phyloP scores from a whole-genome alignment of 2,113 vertebrate species.

The Lophochroa leadbeateri region DNA sequence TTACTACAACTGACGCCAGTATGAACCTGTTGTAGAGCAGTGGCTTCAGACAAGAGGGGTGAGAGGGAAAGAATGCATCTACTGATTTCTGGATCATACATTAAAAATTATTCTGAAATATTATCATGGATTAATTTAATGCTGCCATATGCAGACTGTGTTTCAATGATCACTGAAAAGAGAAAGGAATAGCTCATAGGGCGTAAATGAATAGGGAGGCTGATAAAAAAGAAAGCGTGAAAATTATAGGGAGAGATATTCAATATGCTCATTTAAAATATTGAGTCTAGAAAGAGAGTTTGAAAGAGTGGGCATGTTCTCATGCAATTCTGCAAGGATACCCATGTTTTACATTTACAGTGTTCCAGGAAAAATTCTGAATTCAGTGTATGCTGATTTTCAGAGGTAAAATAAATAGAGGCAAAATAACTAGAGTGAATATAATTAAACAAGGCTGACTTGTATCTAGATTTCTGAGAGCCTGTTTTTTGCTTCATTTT shows the following conservation, averaged over 20 bases:
- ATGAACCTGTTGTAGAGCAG: background rate
- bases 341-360: conserved; percentile 8
- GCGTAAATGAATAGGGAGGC: background rate
- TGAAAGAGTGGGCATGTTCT: background rate
- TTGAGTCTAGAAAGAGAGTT: background rate
- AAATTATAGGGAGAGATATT: conserved; percentile 28
- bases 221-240: background rate
- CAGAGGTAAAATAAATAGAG: conserved; percentile 13
- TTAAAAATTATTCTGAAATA: background rate
- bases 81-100: background rate
- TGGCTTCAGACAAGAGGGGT: background rate
- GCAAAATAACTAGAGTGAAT: conserved; percentile 1
- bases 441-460: background rate
- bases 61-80: background rate
- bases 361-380: background rate
- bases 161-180: background rate
- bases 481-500: background rate
- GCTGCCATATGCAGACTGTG: background rate
- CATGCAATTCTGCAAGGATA: background rate
- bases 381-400: background rate
- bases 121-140: background rate
- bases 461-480: background rate
- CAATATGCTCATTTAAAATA: conserved; percentile 25
- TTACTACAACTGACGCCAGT: background rate
- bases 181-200: background rate